Evolutionary conservation across 1,140 invertebrate genomes (phyloP), one percentile per base, ranked within the genome.

Genomic region (Drosophila ohnishii): DNA sequence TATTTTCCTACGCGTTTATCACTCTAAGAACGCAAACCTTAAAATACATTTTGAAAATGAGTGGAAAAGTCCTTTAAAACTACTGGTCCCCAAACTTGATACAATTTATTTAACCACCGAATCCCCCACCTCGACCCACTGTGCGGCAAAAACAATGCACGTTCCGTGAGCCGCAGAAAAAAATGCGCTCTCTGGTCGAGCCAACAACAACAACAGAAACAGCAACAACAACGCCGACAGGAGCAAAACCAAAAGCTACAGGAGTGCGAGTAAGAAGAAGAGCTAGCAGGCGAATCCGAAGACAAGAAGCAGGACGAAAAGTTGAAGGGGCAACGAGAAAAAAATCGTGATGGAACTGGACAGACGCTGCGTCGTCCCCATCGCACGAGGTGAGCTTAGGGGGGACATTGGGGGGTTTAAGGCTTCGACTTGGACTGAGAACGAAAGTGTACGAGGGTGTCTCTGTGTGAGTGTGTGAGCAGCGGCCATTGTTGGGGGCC

Each of bases 281-380:
- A 75, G 37, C 80, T 69, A 84, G 64, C 69, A 80, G 81, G 69
- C 81, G 81, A 85, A 85, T 74, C 81, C 80, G 60, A 87, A 87
- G 84, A 87, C 83, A 87, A 87, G 84, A 84, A 87, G 78, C 80
- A 88, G 84, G 80, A 88, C 84, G 84, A 87, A 87, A 84, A 88
- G 77, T 85, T 85, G 62, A 75, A 81, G 61, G 70, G 73, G 51
- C 51, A 37, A 55, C 19, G 50, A 45, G 74, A 78, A 88, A 84
- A 78, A 78, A 71, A 71, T 78, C 80, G 70, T 80, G 85, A 84
- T 75, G 67, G 58, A 84, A 88, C 76, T 88, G 84, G 84, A 88
- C 83, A 88, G 84, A 77, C 84, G 75, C 63, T 69, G 53, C 79
- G 79, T 64, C 83, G 83, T 66, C 75, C 80, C 44, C 66, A 50